Evolutionary conservation across 2,113 vertebrate species (phyloP).

Genomic region (Tragelaphus buxtoni): DNA sequence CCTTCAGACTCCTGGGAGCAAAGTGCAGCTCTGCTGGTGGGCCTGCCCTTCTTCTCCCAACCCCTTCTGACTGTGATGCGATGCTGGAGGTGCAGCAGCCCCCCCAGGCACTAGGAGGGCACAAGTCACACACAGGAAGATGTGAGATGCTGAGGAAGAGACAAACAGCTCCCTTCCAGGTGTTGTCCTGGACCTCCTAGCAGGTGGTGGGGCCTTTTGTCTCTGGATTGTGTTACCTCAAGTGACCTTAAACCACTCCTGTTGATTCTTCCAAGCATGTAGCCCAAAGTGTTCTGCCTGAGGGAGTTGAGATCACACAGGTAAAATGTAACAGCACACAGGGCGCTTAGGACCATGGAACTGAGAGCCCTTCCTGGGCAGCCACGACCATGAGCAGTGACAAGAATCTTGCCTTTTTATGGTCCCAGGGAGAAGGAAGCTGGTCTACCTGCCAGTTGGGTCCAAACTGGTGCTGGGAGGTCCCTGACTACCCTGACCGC

Average conservation of each 20-base stretch:
- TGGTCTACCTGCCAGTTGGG: neutral
- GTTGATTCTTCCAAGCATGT: neutral
- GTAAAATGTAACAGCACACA: neutral
- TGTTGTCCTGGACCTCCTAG: no score
- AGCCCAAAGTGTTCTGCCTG: neutral
- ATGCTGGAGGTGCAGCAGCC: no score
- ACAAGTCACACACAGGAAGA: no score
- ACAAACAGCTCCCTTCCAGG: no score
- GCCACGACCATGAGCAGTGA: neutral
- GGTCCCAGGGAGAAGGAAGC: neutral
- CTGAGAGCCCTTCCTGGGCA: neutral
- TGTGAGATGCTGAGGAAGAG: no score
- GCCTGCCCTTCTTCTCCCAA: no score
- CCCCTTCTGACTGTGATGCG: no score
- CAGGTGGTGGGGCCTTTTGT: no score
- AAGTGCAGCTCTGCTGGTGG: no score
- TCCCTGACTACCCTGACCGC: neutral
- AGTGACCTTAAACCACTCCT: neutral
- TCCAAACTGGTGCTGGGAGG: neutral
- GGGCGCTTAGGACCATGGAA: neutral
- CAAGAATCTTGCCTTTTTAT: rapidly evolving
- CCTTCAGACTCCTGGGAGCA: no score
- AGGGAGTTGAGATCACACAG: neutral
- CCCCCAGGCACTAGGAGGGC: no score
- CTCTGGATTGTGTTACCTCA: no score